Evolutionary conservation across 2,113 vertebrate species (phyloP), one percentile per base, ranked within the genome.

Genomic region (Theropithecus gelada): DNA sequence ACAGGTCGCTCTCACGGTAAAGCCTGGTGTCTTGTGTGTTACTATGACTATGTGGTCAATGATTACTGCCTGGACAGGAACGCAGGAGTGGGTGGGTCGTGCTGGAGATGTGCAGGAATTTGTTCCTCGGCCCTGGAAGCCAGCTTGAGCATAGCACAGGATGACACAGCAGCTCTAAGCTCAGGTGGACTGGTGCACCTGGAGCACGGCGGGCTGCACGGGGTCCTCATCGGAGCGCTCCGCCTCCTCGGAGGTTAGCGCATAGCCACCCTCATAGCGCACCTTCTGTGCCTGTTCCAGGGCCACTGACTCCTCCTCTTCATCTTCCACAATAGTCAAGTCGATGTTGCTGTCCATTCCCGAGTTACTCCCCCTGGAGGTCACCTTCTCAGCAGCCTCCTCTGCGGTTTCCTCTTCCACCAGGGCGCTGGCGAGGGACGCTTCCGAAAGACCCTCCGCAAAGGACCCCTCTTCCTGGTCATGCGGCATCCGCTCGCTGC

Each of bases 251-350:
- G 96, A 3, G 1, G 40, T 22, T 0, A 97, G 94, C 43, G 43
- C 66, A 70, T 35, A 97, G n/a, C 96, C 96, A 14, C 96, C 98
- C 1, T 98, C 98, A 0, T 98, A 98, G 70, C 48, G 95, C 96
- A 97, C 98, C 96, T 98, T 98, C 96, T 78, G 98, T 0, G 98
- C 85, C 94, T 96, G 98, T 98, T 99, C 73, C 64, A 72, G 72
- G 66, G 97, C 96, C 90, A 84, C 90, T 0, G 97, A 35, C 0
- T 98, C 97, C 64, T 98, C 98, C 12, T 99, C 99, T 1, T 98
- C 98, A 0, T 98, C 97, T 88, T 99, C 99, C 87, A 98, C 98
- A 4, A 99, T 96, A 5, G 98, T 98, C 94, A 99, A 83, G 98
- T 99, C 99, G 0, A 97, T 98, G 85, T 99, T 99, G 88, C 99